These are phyloP conservation scores for Oophaga sylvatica DNA, from an alignment of 2,797 vertebrate species.

Conservation along the genomic window DNA sequence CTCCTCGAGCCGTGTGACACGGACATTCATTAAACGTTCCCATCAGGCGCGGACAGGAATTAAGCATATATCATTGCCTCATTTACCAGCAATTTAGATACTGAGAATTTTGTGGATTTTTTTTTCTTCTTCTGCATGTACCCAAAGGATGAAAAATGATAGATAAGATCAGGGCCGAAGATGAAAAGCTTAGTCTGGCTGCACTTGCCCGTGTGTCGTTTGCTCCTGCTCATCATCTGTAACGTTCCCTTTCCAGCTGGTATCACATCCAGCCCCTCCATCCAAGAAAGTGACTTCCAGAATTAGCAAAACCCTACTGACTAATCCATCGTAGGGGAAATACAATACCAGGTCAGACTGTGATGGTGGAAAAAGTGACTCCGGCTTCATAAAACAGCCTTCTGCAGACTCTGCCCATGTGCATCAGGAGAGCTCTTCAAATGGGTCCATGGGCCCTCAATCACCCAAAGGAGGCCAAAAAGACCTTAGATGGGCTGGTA, in stretches of 20 bases:
- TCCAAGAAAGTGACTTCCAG: too few species aligned
- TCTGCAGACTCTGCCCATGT: too few species aligned
- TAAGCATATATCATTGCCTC: conserved; percentile 48
- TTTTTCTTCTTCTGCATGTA: background rate
- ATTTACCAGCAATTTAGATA: conserved; percentile 49
- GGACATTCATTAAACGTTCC: conserved; percentile 41
- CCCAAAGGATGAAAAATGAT: conserved; percentile 21
- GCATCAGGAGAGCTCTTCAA: too few species aligned
- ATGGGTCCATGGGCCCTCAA: too few species aligned
- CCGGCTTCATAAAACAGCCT: too few species aligned
- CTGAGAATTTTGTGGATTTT: background rate
- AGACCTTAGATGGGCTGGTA: too few species aligned
- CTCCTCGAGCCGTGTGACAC: conserved; percentile 17
- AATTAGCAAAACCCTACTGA: too few species aligned
- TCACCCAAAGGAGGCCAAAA: too few species aligned
- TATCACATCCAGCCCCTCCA: background rate
- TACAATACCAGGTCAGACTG: too few species aligned
- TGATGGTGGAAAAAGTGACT: too few species aligned
- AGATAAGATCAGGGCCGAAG: background rate
- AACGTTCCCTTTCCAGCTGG: background rate
- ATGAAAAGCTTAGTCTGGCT: conserved; percentile 18
- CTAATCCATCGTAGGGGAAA: too few species aligned
- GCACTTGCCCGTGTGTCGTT: background rate
- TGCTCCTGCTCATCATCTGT: background rate
- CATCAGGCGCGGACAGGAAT: conserved; percentile 25